Base-by-base conservation (phyloP, 2,113 vertebrate genomes). In the Macquaria australasica region DNA sequence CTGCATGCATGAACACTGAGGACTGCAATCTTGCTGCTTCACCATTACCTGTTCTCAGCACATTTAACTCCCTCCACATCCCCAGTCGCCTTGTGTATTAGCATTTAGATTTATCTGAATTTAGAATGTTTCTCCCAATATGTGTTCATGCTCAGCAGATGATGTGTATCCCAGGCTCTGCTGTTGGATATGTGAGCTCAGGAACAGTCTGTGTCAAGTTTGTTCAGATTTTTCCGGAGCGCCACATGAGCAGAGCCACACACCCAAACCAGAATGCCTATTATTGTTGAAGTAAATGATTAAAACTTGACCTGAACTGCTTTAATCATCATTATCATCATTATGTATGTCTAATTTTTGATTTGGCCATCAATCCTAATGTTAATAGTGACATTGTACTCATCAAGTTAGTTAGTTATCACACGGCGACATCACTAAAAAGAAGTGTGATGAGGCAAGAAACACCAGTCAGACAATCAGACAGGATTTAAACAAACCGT, bases 61-160 rank as follows among this genome's bases (percentile, higher is more conserved):
- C 37, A 55, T 81, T 79, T 68, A 51, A 50, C 73, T 81, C 45
- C 16, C 11, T 28, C 34, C 18, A 41, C 20, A 39, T 56, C 55
- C 74, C 39, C 39, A 39, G n/a, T n/a, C 6, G 4, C 59, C 77
- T 28, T 12, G 21, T 31, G 25, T 60, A 84, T 88, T 80, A 88
- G 53, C 87, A 82, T 88, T 81, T 77, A 79, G 62, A 84, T 84
- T 77, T 10, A 45, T 48, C 67, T 69, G 55, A 84, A 72, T 79
- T 69, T 55, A 53, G 20, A 68, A 28, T 34, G 67, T 73, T 79
- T 74, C 78, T 79, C 43, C 63, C 70, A 23, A 25, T 45, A 16
- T 34, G 31, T 45, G 63, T 63, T 80, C 48, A 53, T 45, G 41
- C 73, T 77, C 39, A 48, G 82, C 56, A 66, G 41, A 71, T 28